Base-by-base conservation (phyloP, 2,888 invertebrate genomes). In the Amitus sp. region DNA sequence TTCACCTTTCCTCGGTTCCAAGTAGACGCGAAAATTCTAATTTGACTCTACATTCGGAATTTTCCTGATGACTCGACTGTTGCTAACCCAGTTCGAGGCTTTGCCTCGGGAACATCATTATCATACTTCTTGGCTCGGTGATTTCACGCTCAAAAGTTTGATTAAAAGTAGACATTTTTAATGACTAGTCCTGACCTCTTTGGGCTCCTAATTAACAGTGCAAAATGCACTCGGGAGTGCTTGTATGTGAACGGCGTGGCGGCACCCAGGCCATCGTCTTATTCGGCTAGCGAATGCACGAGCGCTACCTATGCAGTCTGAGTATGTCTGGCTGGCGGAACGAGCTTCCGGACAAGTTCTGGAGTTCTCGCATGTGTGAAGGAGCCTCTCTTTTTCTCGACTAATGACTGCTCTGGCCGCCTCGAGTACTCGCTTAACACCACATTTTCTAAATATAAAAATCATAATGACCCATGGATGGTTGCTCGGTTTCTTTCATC, bases 331-430 rank as follows among this genome's bases (percentile, higher is more conserved):
- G 52, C 48, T n/a, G n/a, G n/a, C n/a, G 47, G 43, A 55, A 28
- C 47, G 23, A 49, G 56, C 52, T 30, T 56, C 47, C 49, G 37
- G 45, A 47, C 52, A 47, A 55, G 55, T 62, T 62, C 58, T n/a
- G n/a, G n/a, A n/a, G n/a, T n/a, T n/a, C n/a, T n/a, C n/a, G n/a
- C n/a, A 49, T 54, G 50, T 37, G 63, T 57, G 63, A 57, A 56
- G 57, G 57, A 55, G 54, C 37, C 59, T 60, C 55, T 56, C 62
- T 61, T 63, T 43, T 47, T 57, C 56, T 40, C 63, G 65, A 63
- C 64, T 71, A 73, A 73, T 67, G 69, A 73, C 68, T 59, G 50
- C 62, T 59, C 62, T 49, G 59, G 52, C 59, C 54, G 47, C 53
- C 53, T 64, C 56, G 48, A 64, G 64, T 60, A 49, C 56, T 37